Evolutionary conservation across 2,797 vertebrate genomes (phyloP), one percentile per base, ranked within the genome.

Genomic region (Knipowitschia caucasica): DNA sequence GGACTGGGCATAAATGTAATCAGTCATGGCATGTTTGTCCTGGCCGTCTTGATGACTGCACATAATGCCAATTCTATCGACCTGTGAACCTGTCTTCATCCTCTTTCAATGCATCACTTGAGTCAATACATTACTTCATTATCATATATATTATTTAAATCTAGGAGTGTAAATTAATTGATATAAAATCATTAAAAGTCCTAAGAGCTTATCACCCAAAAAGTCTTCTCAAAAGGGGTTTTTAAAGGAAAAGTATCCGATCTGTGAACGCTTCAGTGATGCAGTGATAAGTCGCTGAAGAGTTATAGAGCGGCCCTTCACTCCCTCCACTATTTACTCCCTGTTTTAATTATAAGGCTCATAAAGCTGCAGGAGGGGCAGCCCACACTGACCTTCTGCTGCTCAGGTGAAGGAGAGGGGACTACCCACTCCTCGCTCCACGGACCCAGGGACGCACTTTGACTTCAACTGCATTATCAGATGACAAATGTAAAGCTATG

Each of bases 261-360:
- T 81, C 82, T 82, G 52, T 73, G 66, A 67, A 62, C 39, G 81
- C 84, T 85, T 82, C 82, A 80, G 59, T 82, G 82, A 81, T 62
- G 61, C 78, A 36, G 79, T 77, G 84, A 85, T 87, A 85, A 86
- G 85, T 84, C 73, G 71, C 57, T 68, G 73, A 86, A 88, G 86
- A 89, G 81, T 90, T 88, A 90, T 89, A 75, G 86, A 78, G 74
- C 74, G 59, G 73, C 76, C 80, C 79, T 84, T 86, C 82, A 83
- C 77, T 84, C 77, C 80, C 79, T 76, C 71, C 75, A 86, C 72
- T 89, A 89, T 90, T 91, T 89, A 90, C 88, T 87, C 85, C 83
- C 84, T 78, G 79, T 88, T 87, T 90, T 91, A 89, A 92, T 92
- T 91, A 91, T 88, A 90, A 87, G 89, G 82, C 81, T 89, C 91